These are phyloP conservation scores for Tricholaema leucomelas DNA, from an alignment of 2,113 vertebrate genomes.

Conservation along the genomic window DNA sequence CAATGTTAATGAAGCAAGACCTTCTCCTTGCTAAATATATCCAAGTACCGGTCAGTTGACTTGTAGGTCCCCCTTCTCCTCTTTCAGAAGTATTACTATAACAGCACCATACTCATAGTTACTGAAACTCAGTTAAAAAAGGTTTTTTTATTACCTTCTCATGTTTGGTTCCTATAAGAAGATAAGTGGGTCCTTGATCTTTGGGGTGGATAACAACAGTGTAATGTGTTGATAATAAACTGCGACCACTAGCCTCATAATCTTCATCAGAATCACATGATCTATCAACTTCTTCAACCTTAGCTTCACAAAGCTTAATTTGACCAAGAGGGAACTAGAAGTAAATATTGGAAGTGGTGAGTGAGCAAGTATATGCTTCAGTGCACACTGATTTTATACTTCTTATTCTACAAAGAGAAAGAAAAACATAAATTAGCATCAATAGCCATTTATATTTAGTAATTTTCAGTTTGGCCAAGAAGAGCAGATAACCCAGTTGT, in stretches of 20 bases:
- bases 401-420: background rate
- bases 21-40: background rate
- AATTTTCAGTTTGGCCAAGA: background rate
- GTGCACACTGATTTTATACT: background rate
- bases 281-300: slow-evolving; percentile 91
- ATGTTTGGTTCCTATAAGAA: slow-evolving; percentile 88
- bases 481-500: background rate
- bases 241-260: slow-evolving; percentile 82
- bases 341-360: slow-evolving; percentile 20
- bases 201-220: slow-evolving; percentile 88
- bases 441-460: background rate
- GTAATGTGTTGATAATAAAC: slow-evolving; percentile 81
- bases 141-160: slow-evolving; percentile 83
- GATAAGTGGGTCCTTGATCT: slow-evolving; percentile 90
- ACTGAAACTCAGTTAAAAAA: background rate
- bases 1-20: background rate
- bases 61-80: background rate
- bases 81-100: background rate
- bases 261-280: slow-evolving; percentile 90
- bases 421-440: background rate
- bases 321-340: slow-evolving; percentile 95
- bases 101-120: background rate
- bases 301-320: slow-evolving; percentile 92
- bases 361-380: background rate
- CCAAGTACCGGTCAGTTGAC: background rate